These are phyloP conservation scores for Lithobates sylvaticus DNA, from an alignment of 2,797 vertebrate species.

Conservation along the genomic window DNA sequence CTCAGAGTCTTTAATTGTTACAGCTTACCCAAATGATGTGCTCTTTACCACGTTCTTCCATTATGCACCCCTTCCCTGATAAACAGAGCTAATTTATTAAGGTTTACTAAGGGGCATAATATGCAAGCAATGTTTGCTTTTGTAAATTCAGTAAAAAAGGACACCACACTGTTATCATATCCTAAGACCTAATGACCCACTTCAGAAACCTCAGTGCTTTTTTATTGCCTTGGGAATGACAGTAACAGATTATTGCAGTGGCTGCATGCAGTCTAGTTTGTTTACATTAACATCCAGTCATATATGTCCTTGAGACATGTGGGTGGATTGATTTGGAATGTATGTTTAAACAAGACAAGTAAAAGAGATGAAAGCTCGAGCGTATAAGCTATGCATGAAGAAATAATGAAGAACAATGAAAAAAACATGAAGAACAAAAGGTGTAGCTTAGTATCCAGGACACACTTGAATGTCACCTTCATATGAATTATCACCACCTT, in stretches of 20 bases:
- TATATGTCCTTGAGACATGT: slow-evolving; percentile 1
- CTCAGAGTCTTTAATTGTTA: too few relatives aligned
- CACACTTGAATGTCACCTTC: too few relatives aligned
- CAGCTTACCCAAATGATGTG: too few relatives aligned
- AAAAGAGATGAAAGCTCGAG: background rate
- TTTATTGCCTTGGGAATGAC: slow-evolving; percentile 41
- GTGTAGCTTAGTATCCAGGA: background rate
- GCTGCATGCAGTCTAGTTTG: slow-evolving; percentile 12
- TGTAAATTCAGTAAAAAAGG: background rate
- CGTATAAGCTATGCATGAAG: too few relatives aligned
- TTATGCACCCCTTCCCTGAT: too few relatives aligned
- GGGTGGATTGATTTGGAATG: slow-evolving; percentile 25
- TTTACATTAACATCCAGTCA: slow-evolving; percentile 13
- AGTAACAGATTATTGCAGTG: slow-evolving; percentile 25
- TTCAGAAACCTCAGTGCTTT: background rate
- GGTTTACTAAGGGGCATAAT: too few relatives aligned
- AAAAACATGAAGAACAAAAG: background rate
- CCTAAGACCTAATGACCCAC: slow-evolving; percentile 2
- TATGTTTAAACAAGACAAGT: background rate
- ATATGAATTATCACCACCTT: too few relatives aligned
- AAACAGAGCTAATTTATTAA: too few relatives aligned
- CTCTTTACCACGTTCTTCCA: too few relatives aligned
- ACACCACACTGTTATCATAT: background rate
- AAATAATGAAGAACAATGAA: background rate
- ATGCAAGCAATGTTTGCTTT: background rate